These are phyloP conservation scores for Pachyramphus minor DNA, from an alignment of 2,113 vertebrate species.

Conservation along the genomic window DNA sequence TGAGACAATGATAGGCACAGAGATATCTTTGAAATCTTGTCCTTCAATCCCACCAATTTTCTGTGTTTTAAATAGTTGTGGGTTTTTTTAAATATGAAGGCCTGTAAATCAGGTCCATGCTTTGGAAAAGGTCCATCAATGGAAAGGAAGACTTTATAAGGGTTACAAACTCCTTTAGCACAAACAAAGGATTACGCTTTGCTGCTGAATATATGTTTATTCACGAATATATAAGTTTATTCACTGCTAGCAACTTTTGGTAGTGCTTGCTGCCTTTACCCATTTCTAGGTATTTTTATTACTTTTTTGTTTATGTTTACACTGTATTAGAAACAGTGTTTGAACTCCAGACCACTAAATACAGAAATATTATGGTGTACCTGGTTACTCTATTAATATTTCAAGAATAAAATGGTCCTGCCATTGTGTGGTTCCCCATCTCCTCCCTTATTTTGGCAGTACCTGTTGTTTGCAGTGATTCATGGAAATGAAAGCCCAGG, in stretches of 20 bases:
- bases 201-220: not conserved
- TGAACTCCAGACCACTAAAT: not conserved
- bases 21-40: not conserved
- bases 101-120: not conserved
- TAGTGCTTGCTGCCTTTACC: not conserved
- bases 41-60: not conserved
- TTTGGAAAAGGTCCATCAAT: not conserved
- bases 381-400: not conserved
- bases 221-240: not conserved
- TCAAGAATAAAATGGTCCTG: not conserved
- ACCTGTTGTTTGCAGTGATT: not conserved
- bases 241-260: not conserved
- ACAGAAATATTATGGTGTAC: not conserved
- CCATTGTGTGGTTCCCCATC: accelerated
- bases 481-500: not conserved
- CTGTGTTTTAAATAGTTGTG: not conserved
- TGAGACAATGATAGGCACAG: not conserved
- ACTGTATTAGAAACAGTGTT: not conserved
- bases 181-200: not conserved
- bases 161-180: not conserved
- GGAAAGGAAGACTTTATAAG: not conserved
- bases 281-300: not conserved
- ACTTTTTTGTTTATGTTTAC: not conserved
- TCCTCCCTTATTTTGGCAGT: not conserved
- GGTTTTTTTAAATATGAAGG: not conserved